Base-by-base conservation (phyloP, 2,888 invertebrate genomes). In the Drosophila falleni region DNA sequence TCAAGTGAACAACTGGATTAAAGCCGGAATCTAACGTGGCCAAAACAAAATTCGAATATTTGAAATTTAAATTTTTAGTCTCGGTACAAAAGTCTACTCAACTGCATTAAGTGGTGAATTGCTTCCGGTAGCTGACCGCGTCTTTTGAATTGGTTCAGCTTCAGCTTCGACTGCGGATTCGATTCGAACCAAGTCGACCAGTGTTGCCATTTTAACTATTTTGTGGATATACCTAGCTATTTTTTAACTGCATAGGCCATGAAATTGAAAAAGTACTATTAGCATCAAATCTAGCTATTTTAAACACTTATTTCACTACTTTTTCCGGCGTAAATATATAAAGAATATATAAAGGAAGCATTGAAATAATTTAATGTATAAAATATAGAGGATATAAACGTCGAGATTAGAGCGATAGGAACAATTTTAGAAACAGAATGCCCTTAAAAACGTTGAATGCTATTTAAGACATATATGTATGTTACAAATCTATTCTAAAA, bases 51-150 rank as follows among this genome's bases (percentile, higher is more conserved):
- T 44, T 50, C 42, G 47, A 66, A 69, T 72, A 72, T 74, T 72
- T 76, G 56, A 74, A 76, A 78, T 72, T 74, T 69, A 71, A 74
- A 82, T 83, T 70, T 59, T 51, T 59, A n/a, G 44, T 56, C 63
- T 66, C 49, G 67, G 68, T 66, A 74, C 78, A 70, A 74, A 78
- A 74, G 66, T 70, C 61, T 56, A 61, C 74, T 80, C 70, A 81
- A 81, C 71, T 81, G 76, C 71, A 82, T 82, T 83, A 81, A 78
- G 71, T 78, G 83, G 71, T 59, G 78, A 83, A 80, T 85, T 80
- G 81, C 85, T 85, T 85, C 85, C 85, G 87, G 84, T 86, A 84
- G 73, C 81, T 62, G 59, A 51, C 26, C 44, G 39, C 59, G 33
- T 44, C 51, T 26, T 49, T 3, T 23, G 53, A 15, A 42, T 51